These are phyloP conservation scores for Mormoops blainvillei DNA, from an alignment of 2,113 vertebrate species.

Conservation along the genomic window DNA sequence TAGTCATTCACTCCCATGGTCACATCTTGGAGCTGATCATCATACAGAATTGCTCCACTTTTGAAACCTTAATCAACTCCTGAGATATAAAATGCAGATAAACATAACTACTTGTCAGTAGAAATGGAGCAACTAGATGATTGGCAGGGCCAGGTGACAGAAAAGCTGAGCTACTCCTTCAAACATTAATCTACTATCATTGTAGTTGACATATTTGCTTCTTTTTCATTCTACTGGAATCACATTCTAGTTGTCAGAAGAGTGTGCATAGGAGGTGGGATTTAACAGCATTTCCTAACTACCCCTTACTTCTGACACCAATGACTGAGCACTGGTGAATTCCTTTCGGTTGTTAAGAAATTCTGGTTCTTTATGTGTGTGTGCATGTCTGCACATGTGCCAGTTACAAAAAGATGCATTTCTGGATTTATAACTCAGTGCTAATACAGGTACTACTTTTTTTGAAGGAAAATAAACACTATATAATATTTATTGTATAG, in stretches of 20 bases:
- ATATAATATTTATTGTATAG: slow-evolving; percentile 18
- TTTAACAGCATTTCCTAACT: not conserved
- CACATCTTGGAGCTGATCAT: not conserved
- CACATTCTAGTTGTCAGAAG: slow-evolving; percentile 14
- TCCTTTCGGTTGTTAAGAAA: slow-evolving; percentile 4
- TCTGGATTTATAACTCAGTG: not conserved
- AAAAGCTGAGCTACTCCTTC: not conserved
- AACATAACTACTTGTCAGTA: not conserved
- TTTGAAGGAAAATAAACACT: not conserved
- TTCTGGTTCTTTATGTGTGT: not conserved
- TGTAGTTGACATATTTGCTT: not conserved
- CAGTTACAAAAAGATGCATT: not conserved
- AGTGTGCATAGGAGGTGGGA: not conserved
- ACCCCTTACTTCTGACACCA: not conserved
- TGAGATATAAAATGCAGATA: not conserved
- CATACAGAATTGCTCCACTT: not conserved
- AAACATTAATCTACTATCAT: slow-evolving; percentile 14
- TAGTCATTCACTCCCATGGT: not conserved
- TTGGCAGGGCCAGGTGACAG: not conserved
- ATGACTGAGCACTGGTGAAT: slow-evolving; percentile 23
- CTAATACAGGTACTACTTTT: not conserved
- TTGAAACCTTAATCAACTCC: not conserved
- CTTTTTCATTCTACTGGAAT: not conserved
- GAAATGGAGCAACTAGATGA: not conserved
- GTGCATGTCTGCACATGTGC: not conserved